A percentile compares a stretch with the other conserved stretches of the same genome.
phyloP scores from a whole-genome alignment of 2,797 vertebrate species.

The Sebastes nivosus region DNA sequence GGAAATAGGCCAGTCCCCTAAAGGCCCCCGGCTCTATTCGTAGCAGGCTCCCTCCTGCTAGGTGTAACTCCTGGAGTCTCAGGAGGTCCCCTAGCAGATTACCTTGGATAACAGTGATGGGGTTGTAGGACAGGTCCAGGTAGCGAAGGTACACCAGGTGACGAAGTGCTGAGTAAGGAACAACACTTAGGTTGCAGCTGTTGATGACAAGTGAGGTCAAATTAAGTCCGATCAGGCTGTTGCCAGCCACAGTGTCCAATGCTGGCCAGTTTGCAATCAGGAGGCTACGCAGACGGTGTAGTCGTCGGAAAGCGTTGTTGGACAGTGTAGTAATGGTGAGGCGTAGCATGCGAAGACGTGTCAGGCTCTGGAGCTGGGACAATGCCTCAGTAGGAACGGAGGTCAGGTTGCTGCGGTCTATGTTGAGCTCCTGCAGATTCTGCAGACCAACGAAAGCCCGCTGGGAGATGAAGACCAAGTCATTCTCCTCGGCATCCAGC shows the following conservation, averaged over 20 bases:
- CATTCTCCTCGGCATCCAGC: conserved; percentile 88
- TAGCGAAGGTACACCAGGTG: conserved; percentile 85
- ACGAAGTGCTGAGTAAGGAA: conserved; percentile 86
- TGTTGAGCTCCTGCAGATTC: conserved; percentile 83
- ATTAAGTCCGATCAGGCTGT: conserved; percentile 88
- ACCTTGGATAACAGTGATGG: conserved; percentile 84
- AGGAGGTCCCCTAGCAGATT: conserved; percentile 81
- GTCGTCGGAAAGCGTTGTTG: conserved; percentile 82
- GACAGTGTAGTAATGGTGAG: conserved; percentile 83
- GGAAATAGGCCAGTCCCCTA: conserved; percentile 85
- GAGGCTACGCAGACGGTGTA: conserved; percentile 83
- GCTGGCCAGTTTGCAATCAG: conserved; percentile 86
- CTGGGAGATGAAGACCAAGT: conserved; percentile 90
- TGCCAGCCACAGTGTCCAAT: conserved; percentile 82
- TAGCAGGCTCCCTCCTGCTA: conserved; percentile 84
- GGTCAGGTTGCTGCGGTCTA: conserved; percentile 90
- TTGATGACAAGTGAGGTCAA: conserved; percentile 88
- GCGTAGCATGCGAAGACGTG: conserved; percentile 80
- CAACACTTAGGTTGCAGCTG: conserved; percentile 84
- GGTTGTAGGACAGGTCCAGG: conserved; percentile 92
- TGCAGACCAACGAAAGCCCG: conserved; percentile 87
- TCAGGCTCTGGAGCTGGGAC: conserved; percentile 85
- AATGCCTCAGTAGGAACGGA: conserved; percentile 86
- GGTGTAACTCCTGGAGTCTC: conserved; percentile 88
- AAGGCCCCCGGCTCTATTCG: conserved; percentile 87